Conservation (phyloP, 2,113 vertebrate genomes). For the Montifringilla adamsi region DNA sequence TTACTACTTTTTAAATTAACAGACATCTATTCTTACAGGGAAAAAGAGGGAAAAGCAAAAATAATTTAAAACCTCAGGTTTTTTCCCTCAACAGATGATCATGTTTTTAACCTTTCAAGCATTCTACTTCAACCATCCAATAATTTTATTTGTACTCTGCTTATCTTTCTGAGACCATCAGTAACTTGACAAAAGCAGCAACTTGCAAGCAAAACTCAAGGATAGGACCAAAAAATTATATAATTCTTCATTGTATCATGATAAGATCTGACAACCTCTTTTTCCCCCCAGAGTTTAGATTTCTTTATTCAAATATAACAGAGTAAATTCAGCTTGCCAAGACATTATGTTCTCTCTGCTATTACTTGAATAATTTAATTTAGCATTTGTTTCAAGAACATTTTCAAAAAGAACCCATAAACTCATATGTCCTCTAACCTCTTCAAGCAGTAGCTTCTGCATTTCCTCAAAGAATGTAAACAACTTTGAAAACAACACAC, state of each 20-base stretch:
- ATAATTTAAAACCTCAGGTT: not conserved
- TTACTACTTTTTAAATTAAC: not conserved
- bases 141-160: constrained; percentile 34
- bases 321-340: constrained; percentile 65
- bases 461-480: constrained; percentile 50
- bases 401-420: constrained; percentile 42
- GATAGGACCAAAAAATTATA: constrained; percentile 42
- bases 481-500: constrained; percentile 17
- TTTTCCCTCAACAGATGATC: not conserved
- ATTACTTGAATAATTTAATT: constrained; percentile 50
- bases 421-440: constrained; percentile 6
- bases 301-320: constrained; percentile 68
- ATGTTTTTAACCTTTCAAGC: not conserved
- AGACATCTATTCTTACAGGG: not conserved
- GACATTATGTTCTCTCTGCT: constrained; percentile 60
- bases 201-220: constrained; percentile 54
- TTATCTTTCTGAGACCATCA: constrained; percentile 25
- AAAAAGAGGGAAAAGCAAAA: not conserved
- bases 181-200: constrained; percentile 47
- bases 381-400: constrained; percentile 36
- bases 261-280: constrained; percentile 69
- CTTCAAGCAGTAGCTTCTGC: not conserved
- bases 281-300: constrained; percentile 39
- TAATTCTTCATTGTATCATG: constrained; percentile 42
- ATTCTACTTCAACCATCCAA: not conserved